These are phyloP conservation scores for Heliothis peltigera DNA, from an alignment of 2,888 invertebrate species.

Conservation along the genomic window DNA sequence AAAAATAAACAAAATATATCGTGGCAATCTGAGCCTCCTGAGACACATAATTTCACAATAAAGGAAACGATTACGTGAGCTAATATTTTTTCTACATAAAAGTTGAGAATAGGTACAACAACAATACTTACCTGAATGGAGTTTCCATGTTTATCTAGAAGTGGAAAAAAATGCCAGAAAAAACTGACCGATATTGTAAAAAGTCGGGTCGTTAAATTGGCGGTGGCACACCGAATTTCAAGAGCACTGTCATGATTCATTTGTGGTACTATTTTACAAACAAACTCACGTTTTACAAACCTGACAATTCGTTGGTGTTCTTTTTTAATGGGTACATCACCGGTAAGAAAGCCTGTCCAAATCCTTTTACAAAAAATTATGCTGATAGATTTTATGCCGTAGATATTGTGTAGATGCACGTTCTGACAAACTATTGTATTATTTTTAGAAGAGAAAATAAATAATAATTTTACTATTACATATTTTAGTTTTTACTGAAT, in stretches of 20 bases:
- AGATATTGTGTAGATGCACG: no score
- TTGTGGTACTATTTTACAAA: background rate
- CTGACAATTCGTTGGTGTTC: background rate
- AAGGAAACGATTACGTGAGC: conserved; percentile 42
- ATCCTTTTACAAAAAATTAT: conserved; percentile 3
- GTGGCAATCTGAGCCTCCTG: conserved; percentile 21
- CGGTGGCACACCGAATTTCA: background rate
- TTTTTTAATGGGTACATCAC: conserved; percentile 3
- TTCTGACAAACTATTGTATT: no score
- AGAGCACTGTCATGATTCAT: conserved; percentile 21
- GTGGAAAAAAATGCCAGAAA: conserved; percentile 12
- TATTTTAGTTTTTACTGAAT: no score
- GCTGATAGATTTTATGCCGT: background rate
- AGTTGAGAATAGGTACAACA: conserved; percentile 40
- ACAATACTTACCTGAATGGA: conserved; percentile 43
- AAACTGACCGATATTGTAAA: conserved; percentile 6
- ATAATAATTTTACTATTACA: no score
- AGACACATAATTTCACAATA: conserved; percentile 35
- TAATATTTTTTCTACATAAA: conserved; percentile 36
- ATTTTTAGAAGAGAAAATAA: no score
- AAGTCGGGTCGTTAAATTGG: conserved; percentile 13
- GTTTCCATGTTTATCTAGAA: conserved; percentile 44
- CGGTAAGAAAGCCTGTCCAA: background rate
- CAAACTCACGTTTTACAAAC: background rate
- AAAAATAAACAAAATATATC: conserved; percentile 31